Percentiles rank a stretch among this genome's conserved stretches.
phyloP scores from a whole-genome alignment of 2,888 invertebrate species.

The Chalcosyrphus nemorum region DNA sequence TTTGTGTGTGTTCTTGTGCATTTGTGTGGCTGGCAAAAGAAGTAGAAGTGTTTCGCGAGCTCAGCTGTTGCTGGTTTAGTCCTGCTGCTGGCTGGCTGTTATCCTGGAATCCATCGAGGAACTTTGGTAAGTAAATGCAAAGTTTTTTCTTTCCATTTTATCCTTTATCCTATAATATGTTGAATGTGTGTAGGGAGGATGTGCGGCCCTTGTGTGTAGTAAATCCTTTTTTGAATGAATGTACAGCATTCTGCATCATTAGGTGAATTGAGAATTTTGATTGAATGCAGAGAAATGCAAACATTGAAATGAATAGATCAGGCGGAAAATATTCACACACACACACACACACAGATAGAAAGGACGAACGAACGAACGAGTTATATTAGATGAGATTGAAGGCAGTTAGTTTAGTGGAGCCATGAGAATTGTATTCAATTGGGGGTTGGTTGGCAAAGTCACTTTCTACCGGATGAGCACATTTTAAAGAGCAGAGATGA shows the following conservation, averaged over 20 bases:
- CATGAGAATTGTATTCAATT: constrained; percentile 29
- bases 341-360: neutral
- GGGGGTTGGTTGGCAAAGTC: constrained; percentile 18
- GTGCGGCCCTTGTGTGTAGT: constrained; percentile 13
- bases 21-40: constrained; percentile 48
- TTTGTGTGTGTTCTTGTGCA: constrained; percentile 4
- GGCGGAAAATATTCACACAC: constrained; percentile 45
- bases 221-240: constrained; percentile 58
- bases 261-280: constrained; percentile 67
- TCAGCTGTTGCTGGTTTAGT: constrained; percentile 68
- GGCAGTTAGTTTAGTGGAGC: constrained; percentile 23
- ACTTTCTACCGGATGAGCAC: constrained; percentile 18
- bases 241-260: constrained; percentile 68
- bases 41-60: constrained; percentile 23
- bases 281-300: constrained; percentile 67
- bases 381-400: neutral
- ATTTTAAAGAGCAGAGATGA: constrained; percentile 36
- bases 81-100: constrained; percentile 12
- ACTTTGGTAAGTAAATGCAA: constrained; percentile 65
- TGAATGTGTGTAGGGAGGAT: neutral
- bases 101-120: constrained; percentile 46
- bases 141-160: too few species aligned
- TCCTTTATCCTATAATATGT: too few species aligned
- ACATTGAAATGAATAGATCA: constrained; percentile 69
- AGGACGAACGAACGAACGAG: too few species aligned